Conservation (phyloP, 2,797 vertebrate genomes). For the Pseudopleuronectes americanus region DNA sequence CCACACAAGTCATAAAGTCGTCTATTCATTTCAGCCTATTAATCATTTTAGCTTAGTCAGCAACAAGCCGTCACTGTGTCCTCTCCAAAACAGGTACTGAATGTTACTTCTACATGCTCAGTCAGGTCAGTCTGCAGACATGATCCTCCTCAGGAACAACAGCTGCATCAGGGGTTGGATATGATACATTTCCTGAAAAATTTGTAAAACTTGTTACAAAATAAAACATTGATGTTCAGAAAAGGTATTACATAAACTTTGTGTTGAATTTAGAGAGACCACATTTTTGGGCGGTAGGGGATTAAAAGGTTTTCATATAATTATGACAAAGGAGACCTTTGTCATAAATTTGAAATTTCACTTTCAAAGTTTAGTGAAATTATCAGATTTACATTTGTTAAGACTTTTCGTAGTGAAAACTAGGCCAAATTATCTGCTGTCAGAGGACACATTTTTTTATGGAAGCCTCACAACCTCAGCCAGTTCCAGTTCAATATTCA, state of each 20-base stretch:
- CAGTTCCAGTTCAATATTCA: too few relatives aligned
- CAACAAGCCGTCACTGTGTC: not conserved
- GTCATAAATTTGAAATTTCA: too few relatives aligned
- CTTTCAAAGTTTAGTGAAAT: conserved; percentile 21
- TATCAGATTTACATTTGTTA: conserved; percentile 18
- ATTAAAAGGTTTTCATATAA: conserved; percentile 9
- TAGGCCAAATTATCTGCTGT: not conserved
- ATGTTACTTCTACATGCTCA: not conserved
- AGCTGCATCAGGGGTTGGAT: too few relatives aligned
- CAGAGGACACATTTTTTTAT: too few relatives aligned
- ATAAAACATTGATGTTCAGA: too few relatives aligned
- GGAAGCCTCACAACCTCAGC: too few relatives aligned
- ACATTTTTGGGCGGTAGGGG: not conserved
- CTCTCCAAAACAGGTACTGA: too few relatives aligned
- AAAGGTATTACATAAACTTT: too few relatives aligned
- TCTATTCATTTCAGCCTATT: not conserved
- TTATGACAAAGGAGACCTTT: conserved; percentile 19
- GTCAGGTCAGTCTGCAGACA: too few relatives aligned
- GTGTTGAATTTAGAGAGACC: too few relatives aligned
- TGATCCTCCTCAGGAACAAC: not conserved
- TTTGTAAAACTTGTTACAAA: too few relatives aligned
- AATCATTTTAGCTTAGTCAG: not conserved
- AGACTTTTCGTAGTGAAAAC: conserved; percentile 7
- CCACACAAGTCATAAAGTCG: not conserved
- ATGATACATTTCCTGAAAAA: too few relatives aligned